Conservation (phyloP, 2,113 vertebrate genomes). For the Rissa tridactyla region DNA sequence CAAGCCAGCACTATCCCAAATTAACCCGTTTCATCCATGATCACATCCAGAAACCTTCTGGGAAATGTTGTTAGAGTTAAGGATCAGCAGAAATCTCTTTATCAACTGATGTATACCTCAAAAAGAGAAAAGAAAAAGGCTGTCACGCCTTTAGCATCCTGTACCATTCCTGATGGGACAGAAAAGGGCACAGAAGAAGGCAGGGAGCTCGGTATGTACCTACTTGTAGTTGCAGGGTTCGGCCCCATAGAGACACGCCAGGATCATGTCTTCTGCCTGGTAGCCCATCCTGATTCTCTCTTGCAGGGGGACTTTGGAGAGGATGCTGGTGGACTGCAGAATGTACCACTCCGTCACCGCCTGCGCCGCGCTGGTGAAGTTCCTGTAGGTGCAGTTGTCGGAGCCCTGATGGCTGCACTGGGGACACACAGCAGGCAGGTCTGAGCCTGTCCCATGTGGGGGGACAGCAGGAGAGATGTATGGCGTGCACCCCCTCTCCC, state of each 20-base stretch:
- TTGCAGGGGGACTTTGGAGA: constrained; percentile 56
- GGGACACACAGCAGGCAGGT: not conserved
- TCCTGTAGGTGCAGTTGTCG: constrained; percentile 69
- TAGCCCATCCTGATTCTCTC: constrained; percentile 75
- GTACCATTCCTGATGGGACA: rapidly evolving
- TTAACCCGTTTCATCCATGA: not conserved
- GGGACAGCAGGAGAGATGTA: not conserved
- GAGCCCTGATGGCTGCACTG: constrained; percentile 71
- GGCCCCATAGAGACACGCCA: constrained; percentile 76
- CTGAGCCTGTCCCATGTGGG: rapidly evolving
- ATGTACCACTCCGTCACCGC: constrained; percentile 79
- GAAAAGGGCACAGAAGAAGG: not conserved
- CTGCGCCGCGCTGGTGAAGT: constrained; percentile 77
- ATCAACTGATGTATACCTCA: not conserved
- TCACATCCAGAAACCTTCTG: not conserved
- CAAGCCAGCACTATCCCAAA: not conserved
- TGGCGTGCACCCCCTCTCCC: rapidly evolving
- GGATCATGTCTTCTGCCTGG: constrained; percentile 75
- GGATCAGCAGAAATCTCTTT: not conserved
- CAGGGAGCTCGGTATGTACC: not conserved
- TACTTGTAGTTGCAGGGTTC: constrained; percentile 81
- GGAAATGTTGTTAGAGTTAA: not conserved
- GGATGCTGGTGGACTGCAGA: constrained; percentile 80
- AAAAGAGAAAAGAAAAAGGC: not conserved
- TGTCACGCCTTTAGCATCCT: rapidly evolving